Percentiles rank a stretch among this genome's conserved stretches.
phyloP scores from a whole-genome alignment of 2,888 invertebrate species.

The Drosophila affinis region DNA sequence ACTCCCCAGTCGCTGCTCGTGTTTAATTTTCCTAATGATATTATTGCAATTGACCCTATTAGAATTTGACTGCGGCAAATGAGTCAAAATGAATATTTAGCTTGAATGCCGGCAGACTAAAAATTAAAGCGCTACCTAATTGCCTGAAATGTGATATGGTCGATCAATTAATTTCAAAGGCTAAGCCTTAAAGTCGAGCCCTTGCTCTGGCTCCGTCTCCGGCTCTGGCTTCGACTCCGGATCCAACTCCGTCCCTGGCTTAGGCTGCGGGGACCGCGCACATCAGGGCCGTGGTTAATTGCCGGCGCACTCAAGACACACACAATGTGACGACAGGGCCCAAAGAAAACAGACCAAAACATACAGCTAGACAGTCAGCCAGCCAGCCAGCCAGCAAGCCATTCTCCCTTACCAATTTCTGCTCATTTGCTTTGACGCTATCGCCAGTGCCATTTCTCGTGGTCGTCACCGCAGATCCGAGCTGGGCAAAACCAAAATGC shows the following conservation, averaged over 20 bases:
- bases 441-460: constrained; percentile 37
- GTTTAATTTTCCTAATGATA: constrained; percentile 80
- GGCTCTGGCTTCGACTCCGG: no score
- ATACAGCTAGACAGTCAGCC: constrained; percentile 7
- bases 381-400: neutral
- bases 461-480: constrained; percentile 13
- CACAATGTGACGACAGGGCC: constrained; percentile 43
- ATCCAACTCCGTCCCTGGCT: constrained; percentile 6
- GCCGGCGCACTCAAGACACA: constrained; percentile 49
- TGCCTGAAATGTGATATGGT: constrained; percentile 70
- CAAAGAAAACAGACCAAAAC: constrained; percentile 26
- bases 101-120: constrained; percentile 12
- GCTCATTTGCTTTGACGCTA: constrained; percentile 63
- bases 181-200: constrained; percentile 58
- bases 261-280: constrained; percentile 15
- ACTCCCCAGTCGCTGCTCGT: constrained; percentile 38
- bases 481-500: constrained; percentile 30
- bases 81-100: constrained; percentile 79
- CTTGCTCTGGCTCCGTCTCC: neutral
- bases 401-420: neutral
- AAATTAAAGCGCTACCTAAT: constrained; percentile 60
- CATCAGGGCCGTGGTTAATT: constrained; percentile 56
- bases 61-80: constrained; percentile 73
- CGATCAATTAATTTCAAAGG: constrained; percentile 65
- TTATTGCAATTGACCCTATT: constrained; percentile 80